Percentiles rank a stretch among this genome's conserved stretches.
phyloP scores from a whole-genome alignment of 2,888 invertebrate genomes.

The Scaeva pyrastri region DNA sequence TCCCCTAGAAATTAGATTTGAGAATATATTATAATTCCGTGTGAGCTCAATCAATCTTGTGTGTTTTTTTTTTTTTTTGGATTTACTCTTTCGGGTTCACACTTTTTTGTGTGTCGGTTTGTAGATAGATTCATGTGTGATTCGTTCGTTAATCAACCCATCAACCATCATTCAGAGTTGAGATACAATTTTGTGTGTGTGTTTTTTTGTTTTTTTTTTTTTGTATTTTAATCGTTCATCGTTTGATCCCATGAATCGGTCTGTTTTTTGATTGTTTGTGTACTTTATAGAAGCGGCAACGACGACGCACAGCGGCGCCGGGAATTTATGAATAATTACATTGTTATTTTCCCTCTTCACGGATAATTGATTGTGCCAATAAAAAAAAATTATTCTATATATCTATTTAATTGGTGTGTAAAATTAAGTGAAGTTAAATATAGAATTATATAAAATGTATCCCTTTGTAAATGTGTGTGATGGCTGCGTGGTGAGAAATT shows the following conservation, averaged over 20 bases:
- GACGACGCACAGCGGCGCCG: conserved; percentile 70
- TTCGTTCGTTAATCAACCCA: conserved; percentile 64
- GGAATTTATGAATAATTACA: conserved; percentile 63
- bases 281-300: conserved; percentile 13
- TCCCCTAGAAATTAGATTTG: conserved; percentile 34
- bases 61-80: conserved; percentile 9
- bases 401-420: no score
- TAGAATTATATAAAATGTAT: no score
- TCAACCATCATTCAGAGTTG: conserved; percentile 69
- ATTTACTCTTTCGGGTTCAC: conserved; percentile 35
- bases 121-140: conserved; percentile 50
- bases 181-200: conserved; percentile 63
- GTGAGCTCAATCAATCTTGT: conserved; percentile 66
- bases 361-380: conserved; percentile 71
- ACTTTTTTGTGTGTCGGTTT: conserved; percentile 52
- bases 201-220: no score
- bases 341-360: conserved; percentile 59
- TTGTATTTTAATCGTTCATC: conserved; percentile 8
- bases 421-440: conserved; percentile 29
- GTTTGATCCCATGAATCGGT: conserved; percentile 20
- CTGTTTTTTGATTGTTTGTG: conserved; percentile 9
- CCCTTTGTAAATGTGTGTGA: not conserved
- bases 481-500: conserved; percentile 43
- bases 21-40: conserved; percentile 43
- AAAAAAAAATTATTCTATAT: conserved; percentile 28